Conservation (phyloP, 1,140 invertebrate species). For the Calephelis virginiensis region DNA sequence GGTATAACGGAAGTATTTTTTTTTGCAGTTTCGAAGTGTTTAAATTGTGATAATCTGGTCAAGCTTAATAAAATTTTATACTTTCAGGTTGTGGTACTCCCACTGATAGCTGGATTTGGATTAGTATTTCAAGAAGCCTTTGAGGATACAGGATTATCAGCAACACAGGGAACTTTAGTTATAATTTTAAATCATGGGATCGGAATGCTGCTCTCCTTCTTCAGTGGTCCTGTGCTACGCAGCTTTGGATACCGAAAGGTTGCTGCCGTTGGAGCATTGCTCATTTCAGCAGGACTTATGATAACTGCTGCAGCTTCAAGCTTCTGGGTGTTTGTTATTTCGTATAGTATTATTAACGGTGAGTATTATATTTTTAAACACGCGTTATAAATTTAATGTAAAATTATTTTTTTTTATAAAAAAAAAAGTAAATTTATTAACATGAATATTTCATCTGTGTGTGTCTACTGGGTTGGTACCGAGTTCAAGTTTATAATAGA, state of each 20-base stretch:
- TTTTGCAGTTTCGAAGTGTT: no score
- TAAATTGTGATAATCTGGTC: no score
- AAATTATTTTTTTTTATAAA: no score
- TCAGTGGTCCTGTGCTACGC: conserved; percentile 79
- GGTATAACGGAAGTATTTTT: no score
- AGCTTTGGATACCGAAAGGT: conserved; percentile 80
- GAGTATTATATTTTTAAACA: conserved; percentile 49
- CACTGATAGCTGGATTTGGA: conserved; percentile 79
- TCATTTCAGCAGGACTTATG: conserved; percentile 75
- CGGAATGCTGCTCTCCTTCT: conserved; percentile 81
- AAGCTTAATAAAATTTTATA: conserved; percentile 7
- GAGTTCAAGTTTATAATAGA: no score
- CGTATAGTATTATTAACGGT: conserved; percentile 83
- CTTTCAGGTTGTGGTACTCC: conserved; percentile 79
- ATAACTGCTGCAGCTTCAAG: conserved; percentile 72
- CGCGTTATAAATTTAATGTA: not conserved
- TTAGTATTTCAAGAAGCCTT: conserved; percentile 80
- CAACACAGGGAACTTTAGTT: conserved; percentile 79
- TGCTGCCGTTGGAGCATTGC: conserved; percentile 72
- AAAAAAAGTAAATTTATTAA: no score
- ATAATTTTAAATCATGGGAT: conserved; percentile 81
- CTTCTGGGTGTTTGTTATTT: conserved; percentile 79
- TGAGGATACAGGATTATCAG: conserved; percentile 65
- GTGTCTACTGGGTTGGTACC: no score
- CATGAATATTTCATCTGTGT: no score